A percentile compares a stretch with the other conserved stretches of the same genome.
phyloP scores from a whole-genome alignment of 1,140 invertebrate genomes.

The Rhopalosiphum padi region DNA sequence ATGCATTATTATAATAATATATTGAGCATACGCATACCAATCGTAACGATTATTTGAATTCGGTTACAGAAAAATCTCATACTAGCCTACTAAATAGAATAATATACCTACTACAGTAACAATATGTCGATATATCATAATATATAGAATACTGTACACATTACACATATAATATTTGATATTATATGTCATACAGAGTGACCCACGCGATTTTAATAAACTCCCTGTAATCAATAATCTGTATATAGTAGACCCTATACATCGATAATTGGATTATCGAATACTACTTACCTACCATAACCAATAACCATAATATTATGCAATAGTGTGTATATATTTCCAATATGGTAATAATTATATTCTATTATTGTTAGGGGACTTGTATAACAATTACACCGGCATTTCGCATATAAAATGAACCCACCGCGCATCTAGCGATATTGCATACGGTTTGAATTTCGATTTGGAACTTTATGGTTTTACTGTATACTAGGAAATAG shows the following conservation, averaged over 20 bases:
- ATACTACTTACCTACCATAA: not conserved
- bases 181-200: not conserved
- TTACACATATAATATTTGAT: no score
- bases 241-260: not conserved
- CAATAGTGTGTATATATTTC: not conserved
- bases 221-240: not conserved
- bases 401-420: not conserved
- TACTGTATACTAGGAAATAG: not conserved
- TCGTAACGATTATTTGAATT: slow-evolving; percentile 8
- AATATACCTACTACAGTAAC: not conserved
- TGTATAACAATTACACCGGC: not conserved
- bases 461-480: not conserved
- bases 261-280: not conserved
- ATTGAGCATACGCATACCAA: not conserved
- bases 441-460: no score
- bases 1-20: not conserved
- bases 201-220: not conserved
- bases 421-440: not conserved
- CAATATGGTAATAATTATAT: not conserved
- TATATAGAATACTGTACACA: no score
- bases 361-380: not conserved
- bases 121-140: not conserved
- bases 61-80: not conserved
- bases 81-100: no score
- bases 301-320: not conserved